Conservation (phyloP, 2,797 vertebrate genomes). For the Sus cebifrons region DNA sequence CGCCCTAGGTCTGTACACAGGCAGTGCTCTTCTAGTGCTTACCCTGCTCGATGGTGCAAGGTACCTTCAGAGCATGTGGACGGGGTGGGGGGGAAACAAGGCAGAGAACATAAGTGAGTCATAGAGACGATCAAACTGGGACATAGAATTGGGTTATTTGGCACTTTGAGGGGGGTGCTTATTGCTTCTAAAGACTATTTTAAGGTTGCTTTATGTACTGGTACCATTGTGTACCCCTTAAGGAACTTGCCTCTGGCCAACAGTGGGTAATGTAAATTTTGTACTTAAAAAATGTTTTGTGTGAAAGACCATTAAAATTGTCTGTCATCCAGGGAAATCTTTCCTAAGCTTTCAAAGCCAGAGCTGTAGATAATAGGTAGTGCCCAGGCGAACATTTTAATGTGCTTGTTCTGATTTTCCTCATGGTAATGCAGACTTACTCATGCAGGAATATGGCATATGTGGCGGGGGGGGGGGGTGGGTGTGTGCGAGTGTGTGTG, state of each 20-base stretch:
- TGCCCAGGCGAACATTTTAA: conserved; percentile 34
- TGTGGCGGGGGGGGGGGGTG: background rate
- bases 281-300: background rate
- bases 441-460: background rate
- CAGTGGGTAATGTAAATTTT: conserved; percentile 55
- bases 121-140: background rate
- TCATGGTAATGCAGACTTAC: conserved; percentile 42
- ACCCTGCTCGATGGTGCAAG: background rate
- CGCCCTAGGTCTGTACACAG: background rate
- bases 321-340: conserved; percentile 50
- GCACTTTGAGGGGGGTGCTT: background rate
- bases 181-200: conserved; percentile 43
- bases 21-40: background rate
- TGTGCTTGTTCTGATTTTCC: conserved; percentile 15
- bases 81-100: background rate
- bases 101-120: background rate
- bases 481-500: background rate
- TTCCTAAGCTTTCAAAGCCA: conserved; percentile 64
- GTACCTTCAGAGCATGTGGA: background rate
- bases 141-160: background rate
- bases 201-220: background rate
- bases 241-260: conserved; percentile 16
- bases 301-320: conserved; percentile 61
- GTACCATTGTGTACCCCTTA: background rate
- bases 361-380: conserved; percentile 53